Percentiles rank a stretch among this genome's conserved stretches.
phyloP scores from a whole-genome alignment of 2,113 vertebrate species.

The Trachemys scripta region DNA sequence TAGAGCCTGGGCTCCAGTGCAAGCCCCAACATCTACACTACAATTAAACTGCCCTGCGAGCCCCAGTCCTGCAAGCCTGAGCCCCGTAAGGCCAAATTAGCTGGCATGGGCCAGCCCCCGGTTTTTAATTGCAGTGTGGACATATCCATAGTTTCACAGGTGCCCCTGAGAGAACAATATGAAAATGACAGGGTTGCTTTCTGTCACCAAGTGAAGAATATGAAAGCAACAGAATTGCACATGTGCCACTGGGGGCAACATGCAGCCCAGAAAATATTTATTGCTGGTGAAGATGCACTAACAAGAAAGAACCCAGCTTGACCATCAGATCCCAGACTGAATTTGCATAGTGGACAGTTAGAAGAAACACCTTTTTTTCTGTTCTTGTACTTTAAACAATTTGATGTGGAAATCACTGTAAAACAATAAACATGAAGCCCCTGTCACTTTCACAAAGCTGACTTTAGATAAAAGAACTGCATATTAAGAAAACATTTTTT shows the following conservation, averaged over 20 bases:
- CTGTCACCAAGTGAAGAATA: neutral
- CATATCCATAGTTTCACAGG: neutral
- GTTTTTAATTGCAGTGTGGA: neutral
- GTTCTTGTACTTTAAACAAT: neutral
- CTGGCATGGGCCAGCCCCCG: neutral
- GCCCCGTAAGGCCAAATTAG: neutral
- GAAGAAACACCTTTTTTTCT: rapidly evolving
- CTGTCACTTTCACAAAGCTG: neutral
- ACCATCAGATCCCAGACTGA: neutral
- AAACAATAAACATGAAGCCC: neutral
- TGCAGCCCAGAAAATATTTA: neutral
- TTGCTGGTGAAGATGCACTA: neutral
- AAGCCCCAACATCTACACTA: neutral
- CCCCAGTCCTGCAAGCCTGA: neutral
- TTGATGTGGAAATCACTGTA: rapidly evolving
- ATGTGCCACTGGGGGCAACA: neutral
- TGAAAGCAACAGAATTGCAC: neutral
- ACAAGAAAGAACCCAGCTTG: neutral
- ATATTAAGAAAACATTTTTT: neutral
- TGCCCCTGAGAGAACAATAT: rapidly evolving
- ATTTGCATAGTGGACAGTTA: neutral
- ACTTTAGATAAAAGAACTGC: neutral
- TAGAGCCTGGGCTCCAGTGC: neutral
- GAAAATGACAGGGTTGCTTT: neutral
- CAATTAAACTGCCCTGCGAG: neutral